Evolutionary conservation across 2,113 vertebrate species (phyloP), one percentile per base, ranked within the genome.

Genomic region (Leptobrachium ailaonicum): DNA sequence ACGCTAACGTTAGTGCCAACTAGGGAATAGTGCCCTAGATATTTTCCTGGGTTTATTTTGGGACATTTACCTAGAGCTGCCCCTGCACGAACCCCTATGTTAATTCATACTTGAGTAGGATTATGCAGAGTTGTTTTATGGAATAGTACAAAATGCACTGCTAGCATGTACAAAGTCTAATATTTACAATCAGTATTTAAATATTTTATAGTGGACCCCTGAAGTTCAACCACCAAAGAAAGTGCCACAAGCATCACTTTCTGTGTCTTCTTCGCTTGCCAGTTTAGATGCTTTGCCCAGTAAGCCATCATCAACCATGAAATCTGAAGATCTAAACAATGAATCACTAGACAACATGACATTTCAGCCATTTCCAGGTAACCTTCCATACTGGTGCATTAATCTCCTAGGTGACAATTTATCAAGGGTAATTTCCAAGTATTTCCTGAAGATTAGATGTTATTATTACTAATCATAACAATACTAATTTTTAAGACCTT

Each of bases 361-460:
- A 14, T 54, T 64, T 44, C 9, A 41, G 9, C n/a, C 72, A 66
- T 84, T 82, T 82, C 42, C 62, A 85, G 56, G 77, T 73, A 58
- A 14, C 20, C 13, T 60, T 11, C 56, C 47, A 1, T 50, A 8
- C 0, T 5, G 47, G 8, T 50, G 47, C 47, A 50, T 5, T 50
- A 50, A 4, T 32, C 20, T 32, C 20, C 20, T 32, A 32, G 20
- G 20, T 32, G 20, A 32, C 20, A 1, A 32, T 32, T 32, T 32
- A 32, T 32, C 20, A 32, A 32, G 20, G 20, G 20, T 32, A 32
- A 32, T 32, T 32, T 32, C 20, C 20, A 32, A 32, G 20, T 32
- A 32, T 32, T 32, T 32, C 20, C 20, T 32, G 20, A 32, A 32
- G 20, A 32, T 32, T 32, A 32, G 20, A 32, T 32, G 20, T 32